phyloP scores from a whole-genome alignment of 2,113 vertebrate genomes.

The Calyptomena viridis region DNA sequence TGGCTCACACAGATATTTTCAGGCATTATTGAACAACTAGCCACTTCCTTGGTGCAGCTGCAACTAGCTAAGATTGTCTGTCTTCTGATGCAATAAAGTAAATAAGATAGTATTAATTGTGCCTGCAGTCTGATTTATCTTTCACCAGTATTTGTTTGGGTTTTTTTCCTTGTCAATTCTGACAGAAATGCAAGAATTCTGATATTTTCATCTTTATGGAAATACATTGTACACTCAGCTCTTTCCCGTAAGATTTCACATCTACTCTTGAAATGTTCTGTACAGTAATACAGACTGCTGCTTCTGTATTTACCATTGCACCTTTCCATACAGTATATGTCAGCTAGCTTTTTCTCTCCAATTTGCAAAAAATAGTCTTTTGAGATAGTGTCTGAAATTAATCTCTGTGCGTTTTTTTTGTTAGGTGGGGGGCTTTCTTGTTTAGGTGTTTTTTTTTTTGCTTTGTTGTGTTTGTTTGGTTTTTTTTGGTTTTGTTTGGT shows the following conservation, averaged over 20 bases:
- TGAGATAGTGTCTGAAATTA: background rate
- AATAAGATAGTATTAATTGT: background rate
- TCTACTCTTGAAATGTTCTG: background rate
- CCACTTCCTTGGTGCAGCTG: background rate
- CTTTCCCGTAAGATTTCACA: background rate
- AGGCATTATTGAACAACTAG: background rate
- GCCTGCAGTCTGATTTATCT: background rate
- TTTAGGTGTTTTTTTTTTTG: too few species aligned
- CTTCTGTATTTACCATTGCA: background rate
- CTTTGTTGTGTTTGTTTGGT: rapidly evolving
- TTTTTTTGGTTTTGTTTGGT: background rate
- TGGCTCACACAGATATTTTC: background rate
- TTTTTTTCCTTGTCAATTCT: background rate
- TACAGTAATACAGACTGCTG: background rate
- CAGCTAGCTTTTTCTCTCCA: background rate
- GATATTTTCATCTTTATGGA: background rate
- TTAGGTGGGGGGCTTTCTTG: rapidly evolving
- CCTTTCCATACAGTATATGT: background rate
- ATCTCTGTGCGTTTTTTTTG: rapidly evolving
- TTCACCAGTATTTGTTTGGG: background rate
- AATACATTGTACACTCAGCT: background rate
- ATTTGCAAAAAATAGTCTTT: background rate
- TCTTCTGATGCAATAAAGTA: background rate
- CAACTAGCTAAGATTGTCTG: background rate
- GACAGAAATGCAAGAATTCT: background rate